phyloP scores from a whole-genome alignment of 2,113 vertebrate genomes.

The Sisor rabdophorus region DNA sequence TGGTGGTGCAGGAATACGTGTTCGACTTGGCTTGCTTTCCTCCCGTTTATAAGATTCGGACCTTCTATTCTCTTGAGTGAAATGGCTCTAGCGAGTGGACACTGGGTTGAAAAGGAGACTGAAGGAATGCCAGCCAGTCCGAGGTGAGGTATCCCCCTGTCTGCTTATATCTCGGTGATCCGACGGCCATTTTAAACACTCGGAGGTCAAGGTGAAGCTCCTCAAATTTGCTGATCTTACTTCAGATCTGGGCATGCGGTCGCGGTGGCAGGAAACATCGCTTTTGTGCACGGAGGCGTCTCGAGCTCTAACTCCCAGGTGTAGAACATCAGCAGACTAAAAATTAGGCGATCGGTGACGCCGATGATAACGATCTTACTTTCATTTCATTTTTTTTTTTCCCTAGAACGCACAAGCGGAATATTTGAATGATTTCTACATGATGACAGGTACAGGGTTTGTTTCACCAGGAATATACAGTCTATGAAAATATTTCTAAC shows the following conservation, averaged over 20 bases:
- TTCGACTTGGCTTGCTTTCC: neutral
- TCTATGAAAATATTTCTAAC: neutral
- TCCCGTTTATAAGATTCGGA: neutral
- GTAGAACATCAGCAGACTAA: conserved; percentile 2
- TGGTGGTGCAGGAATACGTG: neutral
- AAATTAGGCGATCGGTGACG: neutral
- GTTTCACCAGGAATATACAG: neutral
- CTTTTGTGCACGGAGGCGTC: conserved; percentile 72
- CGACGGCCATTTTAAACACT: neutral
- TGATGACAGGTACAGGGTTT: conserved; percentile 67
- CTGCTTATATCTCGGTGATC: neutral
- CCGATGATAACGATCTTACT: neutral
- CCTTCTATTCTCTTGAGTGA: neutral
- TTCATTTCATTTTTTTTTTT: conserved; percentile 3
- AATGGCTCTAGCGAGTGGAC: conserved; percentile 70
- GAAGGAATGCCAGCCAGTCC: conserved; percentile 62
- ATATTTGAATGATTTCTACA: conserved; percentile 75
- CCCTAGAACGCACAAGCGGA: conserved; percentile 56
- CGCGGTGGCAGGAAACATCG: conserved; percentile 66
- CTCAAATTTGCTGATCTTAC: neutral
- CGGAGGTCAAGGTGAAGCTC: no score
- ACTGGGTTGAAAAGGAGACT: conserved; percentile 64
- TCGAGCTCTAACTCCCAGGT: conserved; percentile 54
- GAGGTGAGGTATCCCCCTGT: conserved; percentile 53
- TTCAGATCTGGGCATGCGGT: conserved; percentile 65